These are phyloP conservation scores for Micromys minutus DNA, from an alignment of 2,113 vertebrate species.

Conservation along the genomic window DNA sequence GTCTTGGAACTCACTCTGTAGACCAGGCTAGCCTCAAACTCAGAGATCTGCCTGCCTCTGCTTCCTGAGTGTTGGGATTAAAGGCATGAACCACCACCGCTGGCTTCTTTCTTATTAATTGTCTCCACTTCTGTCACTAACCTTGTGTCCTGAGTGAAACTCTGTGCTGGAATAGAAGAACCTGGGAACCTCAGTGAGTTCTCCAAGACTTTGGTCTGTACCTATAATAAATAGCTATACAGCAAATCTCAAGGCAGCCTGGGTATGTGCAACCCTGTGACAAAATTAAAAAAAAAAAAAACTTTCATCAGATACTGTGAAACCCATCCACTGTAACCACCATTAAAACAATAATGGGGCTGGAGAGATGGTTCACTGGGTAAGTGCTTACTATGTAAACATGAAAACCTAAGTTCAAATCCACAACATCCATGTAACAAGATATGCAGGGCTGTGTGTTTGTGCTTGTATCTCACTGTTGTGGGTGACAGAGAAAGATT, in stretches of 20 bases:
- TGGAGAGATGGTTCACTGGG: not conserved
- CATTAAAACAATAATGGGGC: conserved; percentile 70
- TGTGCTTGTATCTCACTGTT: not conserved
- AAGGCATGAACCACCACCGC: too few species aligned
- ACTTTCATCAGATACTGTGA: conserved; percentile 57
- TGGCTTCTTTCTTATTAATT: not conserved
- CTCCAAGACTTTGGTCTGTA: not conserved
- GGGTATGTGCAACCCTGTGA: not conserved
- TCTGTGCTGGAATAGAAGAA: not conserved
- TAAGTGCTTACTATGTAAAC: not conserved
- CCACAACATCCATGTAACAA: not conserved
- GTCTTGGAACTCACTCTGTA: too few species aligned
- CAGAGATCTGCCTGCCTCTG: too few species aligned
- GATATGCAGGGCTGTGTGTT: not conserved
- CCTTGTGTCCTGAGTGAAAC: too few species aligned
- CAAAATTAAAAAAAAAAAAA: conserved; percentile 28
- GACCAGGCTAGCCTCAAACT: too few species aligned
- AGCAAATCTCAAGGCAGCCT: not conserved
- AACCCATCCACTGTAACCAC: conserved; percentile 72
- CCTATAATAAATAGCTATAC: not conserved
- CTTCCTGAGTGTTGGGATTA: too few species aligned
- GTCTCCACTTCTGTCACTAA: not conserved
- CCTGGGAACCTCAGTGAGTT: not conserved
- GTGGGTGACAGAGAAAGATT: not conserved
- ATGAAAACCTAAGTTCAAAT: not conserved